phyloP scores from a whole-genome alignment of 2,113 vertebrate species.

The Panthera leo region DNA sequence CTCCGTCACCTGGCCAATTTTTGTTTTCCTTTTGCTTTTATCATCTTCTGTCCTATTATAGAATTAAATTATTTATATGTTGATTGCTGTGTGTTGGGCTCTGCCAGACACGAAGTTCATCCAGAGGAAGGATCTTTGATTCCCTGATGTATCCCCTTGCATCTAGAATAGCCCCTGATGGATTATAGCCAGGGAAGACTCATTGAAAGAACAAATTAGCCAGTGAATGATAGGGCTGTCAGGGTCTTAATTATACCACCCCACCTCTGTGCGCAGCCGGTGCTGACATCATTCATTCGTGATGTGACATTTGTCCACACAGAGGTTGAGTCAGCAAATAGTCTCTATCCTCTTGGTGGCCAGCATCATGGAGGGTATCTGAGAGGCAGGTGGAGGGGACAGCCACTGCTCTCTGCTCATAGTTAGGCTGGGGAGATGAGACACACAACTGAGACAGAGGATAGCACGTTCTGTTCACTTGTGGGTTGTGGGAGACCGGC shows the following conservation, averaged over 20 bases:
- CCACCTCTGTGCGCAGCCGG: not conserved
- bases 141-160: not conserved
- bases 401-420: not conserved
- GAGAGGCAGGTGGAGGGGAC: not conserved
- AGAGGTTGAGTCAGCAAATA: not conserved
- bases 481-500: not conserved
- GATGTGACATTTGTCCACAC: not conserved
- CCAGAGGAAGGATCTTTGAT: not conserved
- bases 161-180: not conserved
- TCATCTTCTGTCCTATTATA: not conserved
- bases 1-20: too few species aligned
- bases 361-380: too few species aligned
- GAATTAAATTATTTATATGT: not conserved
- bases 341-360: too few species aligned
- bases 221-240: not conserved
- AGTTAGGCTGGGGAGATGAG: not conserved
- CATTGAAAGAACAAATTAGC: not conserved
- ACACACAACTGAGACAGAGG: not conserved
- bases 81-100: not conserved
- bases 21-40: not conserved
- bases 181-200: not conserved
- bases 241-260: not conserved
- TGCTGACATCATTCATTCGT: not conserved
- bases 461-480: too few species aligned
- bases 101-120: not conserved